A percentile compares a stretch with the other conserved stretches of the same genome.
These are phyloP conservation scores for Helogale parvula DNA, from an alignment of 2,113 vertebrate species.

Conservation along the genomic window DNA sequence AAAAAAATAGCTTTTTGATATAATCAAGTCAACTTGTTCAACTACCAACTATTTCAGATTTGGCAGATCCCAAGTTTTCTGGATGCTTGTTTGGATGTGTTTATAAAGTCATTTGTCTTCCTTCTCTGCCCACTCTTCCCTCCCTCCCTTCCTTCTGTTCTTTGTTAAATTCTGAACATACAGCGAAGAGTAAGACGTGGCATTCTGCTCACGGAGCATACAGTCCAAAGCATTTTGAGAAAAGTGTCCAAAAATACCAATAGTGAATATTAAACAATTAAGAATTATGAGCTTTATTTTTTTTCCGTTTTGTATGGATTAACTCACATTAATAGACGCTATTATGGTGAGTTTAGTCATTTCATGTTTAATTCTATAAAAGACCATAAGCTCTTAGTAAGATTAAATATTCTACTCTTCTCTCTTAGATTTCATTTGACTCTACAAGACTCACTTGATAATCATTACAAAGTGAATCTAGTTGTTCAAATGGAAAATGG, in stretches of 20 bases:
- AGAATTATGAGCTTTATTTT: not conserved
- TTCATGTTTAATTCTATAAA: not conserved
- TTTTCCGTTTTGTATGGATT: not conserved
- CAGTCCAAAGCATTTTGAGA: not conserved
- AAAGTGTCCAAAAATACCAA: not conserved
- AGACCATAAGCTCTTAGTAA: not conserved
- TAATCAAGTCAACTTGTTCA: constrained; percentile 6
- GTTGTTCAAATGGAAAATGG: not conserved
- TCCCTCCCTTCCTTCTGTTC: not conserved
- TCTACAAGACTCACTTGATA: not conserved
- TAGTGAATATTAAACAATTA: not conserved
- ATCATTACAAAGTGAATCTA: not conserved
- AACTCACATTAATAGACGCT: not conserved
- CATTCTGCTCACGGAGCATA: not conserved
- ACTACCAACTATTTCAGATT: not conserved
- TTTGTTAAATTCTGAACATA: not conserved
- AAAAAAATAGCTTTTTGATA: not conserved
- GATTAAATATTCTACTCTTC: not conserved
- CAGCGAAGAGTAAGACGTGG: not conserved
- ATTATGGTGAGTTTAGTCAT: not conserved
- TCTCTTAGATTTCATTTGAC: not conserved
- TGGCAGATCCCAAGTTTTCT: not conserved
- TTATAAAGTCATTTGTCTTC: not conserved
- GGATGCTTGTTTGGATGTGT: not conserved
- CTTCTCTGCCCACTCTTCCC: not conserved